Evolutionary conservation across 2,888 invertebrate species (phyloP), one percentile per base, ranked within the genome.

Genomic region (Melieria omissa): DNA sequence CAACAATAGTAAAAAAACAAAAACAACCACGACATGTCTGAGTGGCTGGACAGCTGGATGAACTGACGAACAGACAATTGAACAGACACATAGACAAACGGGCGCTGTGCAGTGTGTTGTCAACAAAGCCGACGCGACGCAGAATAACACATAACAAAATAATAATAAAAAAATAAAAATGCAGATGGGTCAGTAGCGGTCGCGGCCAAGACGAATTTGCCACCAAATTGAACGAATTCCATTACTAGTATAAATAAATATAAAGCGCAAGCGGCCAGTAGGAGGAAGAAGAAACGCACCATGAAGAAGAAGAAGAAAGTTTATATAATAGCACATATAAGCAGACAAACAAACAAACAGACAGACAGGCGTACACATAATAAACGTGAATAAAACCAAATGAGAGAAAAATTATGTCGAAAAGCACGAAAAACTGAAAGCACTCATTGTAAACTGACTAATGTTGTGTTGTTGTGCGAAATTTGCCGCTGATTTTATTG

Each of bases 151-250:
- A 29, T 29, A 41, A 16, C n/a, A 57, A 4, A 57, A 14, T 14
- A 57, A 58, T 29, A 58, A 41, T 58, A 58, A 10, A 58, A 14
- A 29, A 29, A 29, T 1, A 29, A 29, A 58, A 58, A 58, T 58
- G 41, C 10, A 12, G 14, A 52, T 52, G 14, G 52, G 52, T 29
- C 52, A 52, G 14, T 5, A 52, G 52, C 52, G 14, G 14, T 14
- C 12, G 52, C 52, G 4, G 9, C 52, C 12, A 52, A 12, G 14
- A 44, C 58, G 45, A 69, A 69, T 63, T 69, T 63, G 69, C 63
- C 62, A 69, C 62, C 49, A 60, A 70, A 71, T 71, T 65, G 61
- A 61, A 46, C 45, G 41, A 63, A 63, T 54, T 63, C 46, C 57
- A 58, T 58, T 29, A 46, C 58, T 12, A 65, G 44, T 42, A 45